Base-by-base conservation (phyloP, 2,113 vertebrate species). In the Rafetus swinhoei region DNA sequence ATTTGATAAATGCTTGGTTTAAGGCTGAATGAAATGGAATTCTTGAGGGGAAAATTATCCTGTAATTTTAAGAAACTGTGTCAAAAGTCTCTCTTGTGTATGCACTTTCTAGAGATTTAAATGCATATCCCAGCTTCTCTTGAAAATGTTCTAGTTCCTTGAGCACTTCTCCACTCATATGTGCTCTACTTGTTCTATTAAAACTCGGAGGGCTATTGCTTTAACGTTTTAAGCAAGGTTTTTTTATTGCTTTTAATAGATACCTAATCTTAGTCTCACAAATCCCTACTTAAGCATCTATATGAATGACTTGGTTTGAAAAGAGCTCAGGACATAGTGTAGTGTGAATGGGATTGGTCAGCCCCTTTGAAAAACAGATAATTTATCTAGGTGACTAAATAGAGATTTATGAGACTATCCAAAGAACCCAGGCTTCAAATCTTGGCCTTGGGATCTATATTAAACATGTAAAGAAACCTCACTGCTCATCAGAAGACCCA, bases 1-100 rank as follows among this genome's bases (percentile, higher is more conserved):
- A 57, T 77, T 4, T 39, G 14, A 9, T 56, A 18, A 84, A 1
- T 1, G 0, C 65, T 9, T 0, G 1, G 72, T 56, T 55, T 5
- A 12, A 3, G 2, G 1, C 19, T 32, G 12, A 6, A 13, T 1
- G n/a, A 92, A 95, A 1, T 60, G 4, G 53, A 92, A 54, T 60
- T 92, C 56, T 62, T 79, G 39, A 92, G 29, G 5, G 59, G 55
- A 0, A 77, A 88, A 83, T 59, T 50, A 82, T 24, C 13, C 3
- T 27, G 39, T 0, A 3, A 32, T n/a, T n/a, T 72, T 4, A 84
- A 52, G 87, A 93, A 92, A 80, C 3, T 81, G 5, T 55, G 9
- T 72, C 56, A 90, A 80, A 90, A 2, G 24, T 29, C 8, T 74
- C 11, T 22, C 8, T 84, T 56, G 11, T 86, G 55, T 8, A 24